Evolutionary conservation across 2,113 vertebrate genomes (phyloP).

Genomic region (Ptyas mucosa): DNA sequence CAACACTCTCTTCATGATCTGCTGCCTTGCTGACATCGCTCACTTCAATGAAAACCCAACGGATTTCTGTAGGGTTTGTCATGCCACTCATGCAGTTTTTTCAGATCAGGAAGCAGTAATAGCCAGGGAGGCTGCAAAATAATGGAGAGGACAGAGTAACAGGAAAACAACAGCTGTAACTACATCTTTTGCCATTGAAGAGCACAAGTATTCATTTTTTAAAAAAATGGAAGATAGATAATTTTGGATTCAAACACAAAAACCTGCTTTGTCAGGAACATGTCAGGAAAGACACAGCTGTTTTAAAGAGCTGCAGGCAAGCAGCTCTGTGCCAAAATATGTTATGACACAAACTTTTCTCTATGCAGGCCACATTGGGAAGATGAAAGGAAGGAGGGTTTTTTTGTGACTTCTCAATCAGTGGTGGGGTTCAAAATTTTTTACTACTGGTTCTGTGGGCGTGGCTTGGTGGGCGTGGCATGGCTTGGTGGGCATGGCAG

Average conservation of each 20-base stretch:
- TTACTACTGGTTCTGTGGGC: too few species aligned
- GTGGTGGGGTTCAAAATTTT: too few species aligned
- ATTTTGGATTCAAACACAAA: not conserved
- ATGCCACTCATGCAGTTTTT: not conserved
- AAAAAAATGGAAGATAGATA: not conserved
- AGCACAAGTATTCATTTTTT: not conserved
- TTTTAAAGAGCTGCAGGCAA: not conserved
- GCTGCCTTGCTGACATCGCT: not conserved
- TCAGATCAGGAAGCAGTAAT: not conserved
- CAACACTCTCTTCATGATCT: not conserved
- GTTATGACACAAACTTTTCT: not conserved
- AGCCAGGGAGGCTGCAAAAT: not conserved
- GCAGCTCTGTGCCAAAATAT: not conserved
- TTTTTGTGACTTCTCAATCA: not conserved
- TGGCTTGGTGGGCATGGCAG: too few species aligned
- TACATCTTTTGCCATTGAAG: not conserved
- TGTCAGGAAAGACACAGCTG: not conserved
- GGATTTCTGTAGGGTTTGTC: not conserved
- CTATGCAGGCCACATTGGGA: not conserved
- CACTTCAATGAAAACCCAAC: not conserved
- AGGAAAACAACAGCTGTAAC: not conserved
- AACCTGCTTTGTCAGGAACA: not conserved
- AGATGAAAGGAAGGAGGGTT: not conserved
- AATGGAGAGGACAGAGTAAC: not conserved
- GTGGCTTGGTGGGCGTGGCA: too few species aligned